A percentile compares a stretch with the other conserved stretches of the same genome.
These are phyloP conservation scores for Cheilosia scutellata DNA, from an alignment of 2,888 invertebrate genomes.

Conservation along the genomic window DNA sequence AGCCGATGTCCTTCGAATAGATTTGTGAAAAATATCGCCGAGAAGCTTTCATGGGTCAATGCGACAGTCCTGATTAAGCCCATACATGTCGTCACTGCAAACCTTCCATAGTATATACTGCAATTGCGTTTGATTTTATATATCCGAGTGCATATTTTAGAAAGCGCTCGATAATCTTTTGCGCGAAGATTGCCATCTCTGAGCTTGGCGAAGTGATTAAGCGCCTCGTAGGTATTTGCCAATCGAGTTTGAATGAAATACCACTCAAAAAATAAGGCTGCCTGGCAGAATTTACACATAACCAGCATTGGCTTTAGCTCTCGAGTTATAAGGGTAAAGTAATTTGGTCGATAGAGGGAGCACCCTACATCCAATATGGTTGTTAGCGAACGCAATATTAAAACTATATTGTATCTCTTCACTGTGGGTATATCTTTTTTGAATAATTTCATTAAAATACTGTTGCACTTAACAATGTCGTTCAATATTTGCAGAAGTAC, in stretches of 20 bases:
- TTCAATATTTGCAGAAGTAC: neutral
- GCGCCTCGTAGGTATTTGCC: neutral
- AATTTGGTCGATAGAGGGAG: neutral
- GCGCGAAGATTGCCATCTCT: neutral
- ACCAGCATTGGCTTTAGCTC: neutral
- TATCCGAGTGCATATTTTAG: neutral
- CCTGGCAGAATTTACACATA: neutral
- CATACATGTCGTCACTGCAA: neutral
- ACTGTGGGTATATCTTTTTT: neutral
- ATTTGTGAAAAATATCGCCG: too few relatives aligned
- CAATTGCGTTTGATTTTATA: neutral
- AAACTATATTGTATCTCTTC: neutral
- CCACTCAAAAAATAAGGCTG: neutral
- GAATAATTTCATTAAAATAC: neutral
- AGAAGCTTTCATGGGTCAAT: too few relatives aligned
- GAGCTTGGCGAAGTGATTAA: neutral
- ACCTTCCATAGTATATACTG: neutral
- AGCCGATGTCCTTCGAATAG: too few relatives aligned
- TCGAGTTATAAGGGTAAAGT: neutral
- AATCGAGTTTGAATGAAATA: neutral
- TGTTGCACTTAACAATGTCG: neutral
- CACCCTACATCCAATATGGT: neutral
- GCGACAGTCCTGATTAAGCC: neutral
- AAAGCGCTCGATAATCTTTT: neutral
- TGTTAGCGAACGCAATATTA: neutral